Conservation (phyloP, 2,797 vertebrate species). For the Eulemur coronatus region DNA sequence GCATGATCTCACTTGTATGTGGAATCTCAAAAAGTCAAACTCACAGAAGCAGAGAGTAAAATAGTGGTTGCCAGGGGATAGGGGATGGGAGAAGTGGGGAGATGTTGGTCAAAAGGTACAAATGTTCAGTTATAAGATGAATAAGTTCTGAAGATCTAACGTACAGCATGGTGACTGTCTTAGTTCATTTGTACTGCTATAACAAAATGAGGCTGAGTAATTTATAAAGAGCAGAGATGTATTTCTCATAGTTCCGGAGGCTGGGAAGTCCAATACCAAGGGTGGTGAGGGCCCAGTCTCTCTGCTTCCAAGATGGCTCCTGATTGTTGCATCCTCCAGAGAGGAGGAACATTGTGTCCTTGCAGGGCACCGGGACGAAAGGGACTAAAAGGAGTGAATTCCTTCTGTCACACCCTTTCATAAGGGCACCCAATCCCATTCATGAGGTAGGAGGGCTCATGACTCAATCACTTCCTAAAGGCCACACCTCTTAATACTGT, state of each 20-base stretch:
- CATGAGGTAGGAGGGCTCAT: background rate
- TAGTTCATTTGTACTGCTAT: background rate
- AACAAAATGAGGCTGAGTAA: background rate
- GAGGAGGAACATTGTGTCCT: background rate
- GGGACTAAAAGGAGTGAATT: background rate
- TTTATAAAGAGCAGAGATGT: background rate
- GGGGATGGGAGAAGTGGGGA: background rate
- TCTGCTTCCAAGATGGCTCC: background rate
- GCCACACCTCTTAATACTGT: background rate
- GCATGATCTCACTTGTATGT: background rate
- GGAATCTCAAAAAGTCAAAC: background rate
- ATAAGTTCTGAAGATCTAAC: background rate
- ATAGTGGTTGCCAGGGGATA: too few species aligned
- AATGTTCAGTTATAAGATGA: background rate
- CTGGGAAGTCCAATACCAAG: background rate
- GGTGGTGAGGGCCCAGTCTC: background rate
- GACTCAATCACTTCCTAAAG: background rate
- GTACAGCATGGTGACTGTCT: background rate
- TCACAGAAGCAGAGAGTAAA: background rate
- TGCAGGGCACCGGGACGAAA: background rate
- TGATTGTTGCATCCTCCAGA: background rate
- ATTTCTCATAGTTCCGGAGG: background rate
- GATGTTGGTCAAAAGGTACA: background rate
- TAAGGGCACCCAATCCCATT: background rate
- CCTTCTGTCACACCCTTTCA: background rate